Evolutionary conservation across 2,113 vertebrate genomes (phyloP).

Genomic region (Pteronura brasiliensis): DNA sequence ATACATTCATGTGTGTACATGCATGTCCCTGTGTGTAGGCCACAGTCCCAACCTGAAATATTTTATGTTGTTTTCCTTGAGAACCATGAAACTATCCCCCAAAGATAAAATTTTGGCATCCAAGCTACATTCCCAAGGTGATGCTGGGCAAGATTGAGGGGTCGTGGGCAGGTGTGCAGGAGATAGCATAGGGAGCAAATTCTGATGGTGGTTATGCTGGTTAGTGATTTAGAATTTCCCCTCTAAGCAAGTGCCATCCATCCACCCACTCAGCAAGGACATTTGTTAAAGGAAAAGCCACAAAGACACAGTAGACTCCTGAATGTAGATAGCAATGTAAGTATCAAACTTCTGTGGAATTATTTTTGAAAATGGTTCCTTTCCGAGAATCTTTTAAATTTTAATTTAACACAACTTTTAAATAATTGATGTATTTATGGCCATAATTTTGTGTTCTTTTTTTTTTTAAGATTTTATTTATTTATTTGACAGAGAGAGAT

Average conservation of each 20-base stretch:
- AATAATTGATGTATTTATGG: background rate
- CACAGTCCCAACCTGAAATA: background rate
- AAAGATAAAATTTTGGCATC: background rate
- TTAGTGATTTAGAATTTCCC: background rate
- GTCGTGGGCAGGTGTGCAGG: background rate
- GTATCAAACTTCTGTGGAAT: background rate
- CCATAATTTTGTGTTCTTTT: background rate
- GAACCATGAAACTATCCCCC: background rate
- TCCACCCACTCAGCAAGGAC: background rate
- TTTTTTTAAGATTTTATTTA: no score
- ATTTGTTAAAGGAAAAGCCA: background rate
- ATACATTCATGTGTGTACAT: no score
- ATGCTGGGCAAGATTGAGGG: no score
- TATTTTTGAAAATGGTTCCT: conserved; percentile 32
- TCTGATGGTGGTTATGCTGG: background rate
- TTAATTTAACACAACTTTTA: conserved; percentile 8
- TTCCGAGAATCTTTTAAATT: background rate
- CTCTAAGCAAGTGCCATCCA: background rate
- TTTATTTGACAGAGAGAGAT: no score
- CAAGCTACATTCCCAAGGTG: background rate
- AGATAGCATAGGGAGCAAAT: background rate
- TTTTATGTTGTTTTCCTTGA: background rate
- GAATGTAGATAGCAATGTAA: background rate
- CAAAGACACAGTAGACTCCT: background rate
- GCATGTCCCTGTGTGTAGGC: background rate